A percentile compares a stretch with the other conserved stretches of the same genome.
These are phyloP conservation scores for Cabera pusaria DNA, from an alignment of 2,888 invertebrate species.

Conservation along the genomic window DNA sequence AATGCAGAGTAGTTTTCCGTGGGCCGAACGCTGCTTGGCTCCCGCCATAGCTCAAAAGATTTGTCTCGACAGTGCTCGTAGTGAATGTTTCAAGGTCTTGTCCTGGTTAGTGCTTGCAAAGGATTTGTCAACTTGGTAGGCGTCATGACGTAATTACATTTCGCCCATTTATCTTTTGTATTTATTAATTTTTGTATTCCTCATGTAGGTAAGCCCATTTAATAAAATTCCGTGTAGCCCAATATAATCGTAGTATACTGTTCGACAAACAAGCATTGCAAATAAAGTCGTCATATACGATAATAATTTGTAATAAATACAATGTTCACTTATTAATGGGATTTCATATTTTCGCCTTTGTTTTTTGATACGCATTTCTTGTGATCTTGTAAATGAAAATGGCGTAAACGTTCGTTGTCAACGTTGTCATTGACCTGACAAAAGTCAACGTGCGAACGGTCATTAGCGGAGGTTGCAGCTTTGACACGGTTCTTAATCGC, in stretches of 20 bases:
- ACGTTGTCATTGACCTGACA: slow-evolving; percentile 60
- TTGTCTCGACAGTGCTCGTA: slow-evolving; percentile 73
- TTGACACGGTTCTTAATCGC: slow-evolving; percentile 71
- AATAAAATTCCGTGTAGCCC: no score
- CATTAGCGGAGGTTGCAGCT: slow-evolving; percentile 64
- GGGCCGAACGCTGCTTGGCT: slow-evolving; percentile 68
- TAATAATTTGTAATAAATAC: no score
- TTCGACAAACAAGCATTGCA: no score
- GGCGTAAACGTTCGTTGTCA: slow-evolving; percentile 49
- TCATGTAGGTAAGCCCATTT: no score
- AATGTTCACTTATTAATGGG: no score
- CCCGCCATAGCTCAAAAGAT: slow-evolving; percentile 61
- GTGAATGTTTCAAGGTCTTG: slow-evolving; percentile 82
- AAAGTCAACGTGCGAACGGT: slow-evolving; percentile 47
- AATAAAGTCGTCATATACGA: no score
- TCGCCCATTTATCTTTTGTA: slow-evolving; percentile 20
- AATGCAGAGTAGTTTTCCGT: slow-evolving; percentile 40
- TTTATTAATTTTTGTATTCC: slow-evolving; percentile 2
- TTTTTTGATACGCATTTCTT: no score
- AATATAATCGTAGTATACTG: no score
- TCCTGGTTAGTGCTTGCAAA: slow-evolving; percentile 73
- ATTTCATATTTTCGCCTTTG: no score
- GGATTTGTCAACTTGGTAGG: slow-evolving; percentile 77
- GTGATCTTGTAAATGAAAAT: slow-evolving; percentile 16
- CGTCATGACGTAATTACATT: slow-evolving; percentile 66